phyloP scores from a whole-genome alignment of 2,113 vertebrate genomes.

The Eurypyga helias region DNA sequence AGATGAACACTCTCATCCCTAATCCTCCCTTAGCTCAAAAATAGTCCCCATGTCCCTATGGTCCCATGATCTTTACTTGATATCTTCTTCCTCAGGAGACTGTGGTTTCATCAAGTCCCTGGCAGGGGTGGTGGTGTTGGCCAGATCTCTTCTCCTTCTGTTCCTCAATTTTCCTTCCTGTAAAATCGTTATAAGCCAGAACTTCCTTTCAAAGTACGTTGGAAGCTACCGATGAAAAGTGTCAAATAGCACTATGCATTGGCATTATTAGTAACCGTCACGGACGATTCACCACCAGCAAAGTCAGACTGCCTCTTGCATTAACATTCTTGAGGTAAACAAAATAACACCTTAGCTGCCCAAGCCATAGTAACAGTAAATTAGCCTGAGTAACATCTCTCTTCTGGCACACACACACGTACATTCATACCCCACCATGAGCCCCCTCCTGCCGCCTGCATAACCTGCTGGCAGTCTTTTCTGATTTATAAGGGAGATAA shows the following conservation, averaged over 20 bases:
- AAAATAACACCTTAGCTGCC: neutral
- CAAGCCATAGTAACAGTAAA: neutral
- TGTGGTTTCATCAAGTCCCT: neutral
- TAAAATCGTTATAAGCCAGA: neutral
- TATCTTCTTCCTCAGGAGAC: neutral
- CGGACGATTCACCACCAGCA: neutral
- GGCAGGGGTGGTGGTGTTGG: neutral
- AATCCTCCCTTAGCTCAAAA: neutral
- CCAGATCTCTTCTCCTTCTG: neutral
- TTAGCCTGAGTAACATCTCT: neutral
- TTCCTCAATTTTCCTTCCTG: neutral
- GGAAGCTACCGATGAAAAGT: neutral
- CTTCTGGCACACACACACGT: neutral
- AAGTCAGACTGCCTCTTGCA: neutral
- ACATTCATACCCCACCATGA: neutral
- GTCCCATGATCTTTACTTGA: neutral
- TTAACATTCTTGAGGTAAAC: neutral
- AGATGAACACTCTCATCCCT: neutral
- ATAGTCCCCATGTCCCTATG: neutral
- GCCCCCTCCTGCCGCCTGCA: conserved; percentile 23
- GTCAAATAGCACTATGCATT: neutral
- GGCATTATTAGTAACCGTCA: neutral
- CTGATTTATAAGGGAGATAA: conserved; percentile 57
- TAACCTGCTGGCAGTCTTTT: neutral
- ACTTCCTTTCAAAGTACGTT: neutral